Evolutionary conservation across 2,888 invertebrate genomes (phyloP), one percentile per base, ranked within the genome.

Genomic region (Drosophila histrio): DNA sequence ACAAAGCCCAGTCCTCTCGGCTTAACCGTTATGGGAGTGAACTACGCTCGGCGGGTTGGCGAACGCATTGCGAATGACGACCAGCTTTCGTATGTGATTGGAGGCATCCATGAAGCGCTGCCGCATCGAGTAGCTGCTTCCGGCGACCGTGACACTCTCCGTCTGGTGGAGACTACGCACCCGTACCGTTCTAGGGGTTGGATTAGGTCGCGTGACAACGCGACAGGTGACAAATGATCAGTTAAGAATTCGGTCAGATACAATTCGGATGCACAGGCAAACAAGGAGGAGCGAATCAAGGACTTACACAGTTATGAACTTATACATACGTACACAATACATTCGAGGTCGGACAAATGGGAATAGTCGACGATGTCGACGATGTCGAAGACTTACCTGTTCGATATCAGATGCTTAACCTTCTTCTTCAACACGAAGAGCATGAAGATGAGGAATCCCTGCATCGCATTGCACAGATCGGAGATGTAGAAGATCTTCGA

Each of bases 361-460:
- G 2, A 34, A 19, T 30, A 15, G 2, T 39, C 19, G 11, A 6
- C 11, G 7, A 24, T 4, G 5, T 24, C 24, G 24, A 5, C 24
- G n/a, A 30, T 4, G 5, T 6, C 28, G 19, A 11, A 13, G 32
- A 84, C 90, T 77, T 67, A 91, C 91, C 91, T 91, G 70, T 90
- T 90, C 30, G 89, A 89, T 38, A 91, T 90, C 59, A 91, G 84
- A 49, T 89, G 87, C 61, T 91, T 91, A 53, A 91, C 90, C 74
- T 91, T 91, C 80, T 93, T 93, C 90, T 94, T 94, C 92, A 94
- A 93, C 28, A 94, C 94, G 75, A 94, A 94, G 62, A 94, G 92
- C 79, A 94, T 91, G 90, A 94, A 94, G 62, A 94, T 94, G 74
- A 94, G 93, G 26, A 94, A 88, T 0, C 94, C 94, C 39, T 94